Evolutionary conservation across 2,888 invertebrate genomes (phyloP), one percentile per base, ranked within the genome.

Genomic region (Troides helena): DNA sequence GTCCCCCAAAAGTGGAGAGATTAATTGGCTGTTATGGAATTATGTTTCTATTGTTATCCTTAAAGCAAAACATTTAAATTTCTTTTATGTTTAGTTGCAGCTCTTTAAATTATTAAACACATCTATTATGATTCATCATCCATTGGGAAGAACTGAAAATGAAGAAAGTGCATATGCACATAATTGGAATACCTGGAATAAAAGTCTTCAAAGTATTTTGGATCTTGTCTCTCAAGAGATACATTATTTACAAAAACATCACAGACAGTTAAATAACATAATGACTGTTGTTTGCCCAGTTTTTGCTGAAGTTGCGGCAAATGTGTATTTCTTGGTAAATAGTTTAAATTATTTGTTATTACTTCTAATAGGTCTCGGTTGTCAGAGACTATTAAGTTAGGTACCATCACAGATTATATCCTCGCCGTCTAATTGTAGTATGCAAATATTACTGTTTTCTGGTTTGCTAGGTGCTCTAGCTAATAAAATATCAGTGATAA

Each of bases 221-320:
- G 92, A 92, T 78, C 80, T 93, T 30, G 80, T 89, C 25, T 86
- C 83, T 68, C 74, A 87, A 61, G 93, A 93, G 81, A 81, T 85
- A 1, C 75, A 71, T 56, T 81, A 78, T 71, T 73, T 86, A 71
- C 88, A 89, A 73, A 90, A 85, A 77, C 73, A 71, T 58, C 80
- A 81, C 39, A 88, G 85, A 72, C 82, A 81, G 69, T 83, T 73
- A 68, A 85, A 87, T 46, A 79, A 74, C 69, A 61, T 72, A 25
- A 59, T 74, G 7, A 79, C 80, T 67, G 74, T 81, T 67, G 74
- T 81, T n/a, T 81, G 78, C 73, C 72, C 76, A 56, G 74, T 83
- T 74, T 91, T 87, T 71, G 81, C 75, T 73, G 72, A 76, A 59
- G 81, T 92, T 50, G 84, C 90, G 21, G 89, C 92, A 46, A 80